These are phyloP conservation scores for Linnaemya tessellans DNA, from an alignment of 2,888 invertebrate genomes.

Conservation along the genomic window DNA sequence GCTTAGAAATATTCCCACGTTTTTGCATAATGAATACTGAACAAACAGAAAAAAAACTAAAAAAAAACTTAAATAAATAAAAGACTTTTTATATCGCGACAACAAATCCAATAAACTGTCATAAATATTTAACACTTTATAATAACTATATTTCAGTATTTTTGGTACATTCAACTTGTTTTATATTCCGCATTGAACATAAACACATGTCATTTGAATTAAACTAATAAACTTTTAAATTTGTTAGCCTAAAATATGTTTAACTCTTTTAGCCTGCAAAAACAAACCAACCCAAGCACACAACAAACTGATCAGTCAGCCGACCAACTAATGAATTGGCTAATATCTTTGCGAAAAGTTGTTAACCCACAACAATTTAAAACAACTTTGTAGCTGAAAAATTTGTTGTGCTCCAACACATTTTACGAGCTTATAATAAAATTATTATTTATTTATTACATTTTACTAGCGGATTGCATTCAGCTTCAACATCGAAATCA, in stretches of 20 bases:
- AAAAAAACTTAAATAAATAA: too few relatives aligned
- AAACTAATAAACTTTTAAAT: constrained; percentile 34
- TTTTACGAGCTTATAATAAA: not conserved
- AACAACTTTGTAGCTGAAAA: constrained; percentile 18
- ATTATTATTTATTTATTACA: too few relatives aligned
- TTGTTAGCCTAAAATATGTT: not conserved
- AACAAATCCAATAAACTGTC: constrained; percentile 55
- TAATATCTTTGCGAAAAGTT: constrained; percentile 26
- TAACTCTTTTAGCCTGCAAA: not conserved
- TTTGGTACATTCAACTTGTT: constrained; percentile 24
- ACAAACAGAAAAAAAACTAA: not conserved
- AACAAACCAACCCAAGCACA: not conserved
- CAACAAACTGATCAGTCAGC: constrained; percentile 28
- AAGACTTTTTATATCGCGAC: not conserved
- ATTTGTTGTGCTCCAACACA: constrained; percentile 5
- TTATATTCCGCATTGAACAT: constrained; percentile 51
- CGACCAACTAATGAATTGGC: constrained; percentile 41
- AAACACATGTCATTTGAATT: constrained; percentile 67
- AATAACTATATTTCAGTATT: not conserved
- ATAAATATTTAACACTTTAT: constrained; percentile 55
- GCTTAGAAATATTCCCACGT: constrained; percentile 52
- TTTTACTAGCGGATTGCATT: not conserved
- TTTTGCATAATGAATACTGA: constrained; percentile 1
- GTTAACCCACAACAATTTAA: constrained; percentile 21
- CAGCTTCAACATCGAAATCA: constrained; percentile 25